phyloP scores from a whole-genome alignment of 1,140 invertebrate species.

The Bombus haemorrhoidalis region DNA sequence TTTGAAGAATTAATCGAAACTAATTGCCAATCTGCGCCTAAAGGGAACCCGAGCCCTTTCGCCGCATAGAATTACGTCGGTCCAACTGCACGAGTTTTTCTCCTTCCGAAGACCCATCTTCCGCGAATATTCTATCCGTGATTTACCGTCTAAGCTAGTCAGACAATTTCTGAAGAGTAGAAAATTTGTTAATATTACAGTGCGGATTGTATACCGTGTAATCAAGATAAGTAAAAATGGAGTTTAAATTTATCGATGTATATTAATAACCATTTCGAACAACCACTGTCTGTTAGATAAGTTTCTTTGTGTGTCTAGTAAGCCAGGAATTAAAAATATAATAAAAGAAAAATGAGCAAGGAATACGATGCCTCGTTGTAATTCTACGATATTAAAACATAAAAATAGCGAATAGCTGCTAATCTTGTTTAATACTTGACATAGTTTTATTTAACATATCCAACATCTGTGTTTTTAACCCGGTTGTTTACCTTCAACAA shows the following conservation, averaged over 20 bases:
- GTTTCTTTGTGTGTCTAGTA: no score
- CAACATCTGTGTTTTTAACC: neutral
- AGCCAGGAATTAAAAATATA: no score
- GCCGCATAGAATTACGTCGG: conserved; percentile 5
- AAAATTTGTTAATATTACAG: neutral
- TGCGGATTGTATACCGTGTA: no score
- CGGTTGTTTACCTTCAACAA: neutral
- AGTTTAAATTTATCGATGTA: no score
- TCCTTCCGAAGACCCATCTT: no score
- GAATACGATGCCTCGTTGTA: no score
- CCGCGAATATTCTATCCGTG: neutral
- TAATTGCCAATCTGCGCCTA: conserved; percentile 70
- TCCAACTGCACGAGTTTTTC: neutral
- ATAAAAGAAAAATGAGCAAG: no score
- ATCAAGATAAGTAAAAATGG: no score
- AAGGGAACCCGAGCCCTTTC: conserved; percentile 7
- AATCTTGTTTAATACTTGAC: neutral
- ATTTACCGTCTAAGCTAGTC: neutral
- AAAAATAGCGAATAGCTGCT: neutral
- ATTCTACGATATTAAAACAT: no score
- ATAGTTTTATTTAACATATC: no score
- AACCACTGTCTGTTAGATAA: no score
- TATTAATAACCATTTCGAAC: no score
- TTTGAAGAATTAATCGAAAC: conserved; percentile 75
- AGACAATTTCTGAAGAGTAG: neutral